Base-by-base conservation (phyloP, 2,888 invertebrate species). In the Cheilosia soror region DNA sequence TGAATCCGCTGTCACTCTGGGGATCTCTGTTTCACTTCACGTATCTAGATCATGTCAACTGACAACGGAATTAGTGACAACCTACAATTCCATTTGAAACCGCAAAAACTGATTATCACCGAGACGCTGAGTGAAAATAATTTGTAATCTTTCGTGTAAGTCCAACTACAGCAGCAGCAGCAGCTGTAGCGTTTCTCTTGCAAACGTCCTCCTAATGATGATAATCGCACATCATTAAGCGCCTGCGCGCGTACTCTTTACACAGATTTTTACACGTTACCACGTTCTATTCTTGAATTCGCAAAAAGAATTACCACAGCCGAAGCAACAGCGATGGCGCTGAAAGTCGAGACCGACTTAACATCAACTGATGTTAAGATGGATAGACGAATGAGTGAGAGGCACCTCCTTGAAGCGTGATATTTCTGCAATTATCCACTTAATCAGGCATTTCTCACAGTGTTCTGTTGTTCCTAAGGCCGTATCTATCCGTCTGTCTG, bases 401-500 rank as follows among this genome's bases (percentile, higher is more conserved):
- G 65, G 79, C 79, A 58, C 55, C 80, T 81, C 76, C 72, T 73
- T 63, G 68, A 68, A 72, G 72, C 68, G 72, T 55, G 62, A 77
- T 76, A 57, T 57, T 68, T 62, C 15, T 72, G 77, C 76, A 85
- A 85, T 81, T 85, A 85, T 85, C 76, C 85, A 81, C 81, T 81
- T 81, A 76, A 85, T 73, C 66, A 62, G 63, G 72, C 71, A 80
- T 81, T 85, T 85, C 85, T 76, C 85, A 85, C 80, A 69, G 71
- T 51, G 33, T 55, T 69, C 73, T 51, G 15, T 49, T 72, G 15
- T 49, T 72, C 55, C 55, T 57, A 47, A 37, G 33, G 11, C 33
- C 33, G 33, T 31, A 27, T n/a, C 44, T 40, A 44, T 73, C 42
- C 55, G 55, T 42, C 42, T 66, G 71, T 49, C 5, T 15, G 63